Conservation (phyloP, 2,888 invertebrate species). For the Acrocyrtus sp. region DNA sequence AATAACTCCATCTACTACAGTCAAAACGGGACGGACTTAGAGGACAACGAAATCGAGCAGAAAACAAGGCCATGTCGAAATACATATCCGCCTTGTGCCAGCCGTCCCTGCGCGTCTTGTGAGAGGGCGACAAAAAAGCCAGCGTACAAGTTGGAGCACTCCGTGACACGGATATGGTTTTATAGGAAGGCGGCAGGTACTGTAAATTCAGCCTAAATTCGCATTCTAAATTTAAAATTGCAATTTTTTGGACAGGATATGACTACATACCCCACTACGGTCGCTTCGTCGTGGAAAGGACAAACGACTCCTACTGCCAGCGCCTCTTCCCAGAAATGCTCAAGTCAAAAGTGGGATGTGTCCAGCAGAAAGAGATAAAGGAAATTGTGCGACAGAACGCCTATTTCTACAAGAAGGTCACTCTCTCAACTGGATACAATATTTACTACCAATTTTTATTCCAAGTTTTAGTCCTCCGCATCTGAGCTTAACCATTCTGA, state of each 20-base stretch:
- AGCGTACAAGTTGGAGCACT: not conserved
- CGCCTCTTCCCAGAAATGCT: slow-evolving; percentile 31
- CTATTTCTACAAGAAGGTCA: slow-evolving; percentile 33
- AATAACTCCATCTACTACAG: not conserved
- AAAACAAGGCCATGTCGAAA: slow-evolving; percentile 22
- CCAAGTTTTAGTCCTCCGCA: no score
- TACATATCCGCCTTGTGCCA: slow-evolving; percentile 13
- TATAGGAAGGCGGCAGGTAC: slow-evolving; percentile 8
- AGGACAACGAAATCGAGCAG: not conserved
- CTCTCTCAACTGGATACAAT: no score
- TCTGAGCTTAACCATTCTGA: no score
- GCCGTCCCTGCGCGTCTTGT: slow-evolving; percentile 15
- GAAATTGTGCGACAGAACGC: slow-evolving; percentile 29
- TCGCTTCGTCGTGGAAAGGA: not conserved
- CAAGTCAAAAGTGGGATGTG: slow-evolving; percentile 18
- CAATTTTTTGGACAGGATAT: no score
- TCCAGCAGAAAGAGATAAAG: slow-evolving; percentile 17
- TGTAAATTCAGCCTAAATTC: no score
- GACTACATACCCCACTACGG: slow-evolving; percentile 13
- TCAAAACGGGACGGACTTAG: not conserved
- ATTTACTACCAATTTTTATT: no score
- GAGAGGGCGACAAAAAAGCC: not conserved
- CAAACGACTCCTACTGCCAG: slow-evolving; percentile 8
- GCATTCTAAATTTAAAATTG: no score
- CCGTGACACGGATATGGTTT: slow-evolving; percentile 24